Evolutionary conservation across 2,113 vertebrate species (phyloP), one percentile per base, ranked within the genome.

Genomic region (Pedionomus torquatus): DNA sequence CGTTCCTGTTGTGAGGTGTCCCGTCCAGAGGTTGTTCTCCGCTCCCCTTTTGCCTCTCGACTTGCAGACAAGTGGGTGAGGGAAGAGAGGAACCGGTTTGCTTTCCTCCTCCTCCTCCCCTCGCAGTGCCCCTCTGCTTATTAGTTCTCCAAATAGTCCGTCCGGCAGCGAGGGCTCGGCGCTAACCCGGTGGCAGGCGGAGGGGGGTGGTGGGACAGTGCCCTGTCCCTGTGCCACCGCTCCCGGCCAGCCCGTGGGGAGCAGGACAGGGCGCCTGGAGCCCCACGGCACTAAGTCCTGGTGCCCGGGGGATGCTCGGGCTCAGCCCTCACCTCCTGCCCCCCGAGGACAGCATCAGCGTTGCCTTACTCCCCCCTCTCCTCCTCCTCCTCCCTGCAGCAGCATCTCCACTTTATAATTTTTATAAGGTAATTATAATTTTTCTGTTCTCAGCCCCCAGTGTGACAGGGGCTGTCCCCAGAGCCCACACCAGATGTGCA

Each of bases 101-200:
- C 23, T 88, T 89, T 92, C 69, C 65, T 76, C 74, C 41, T 76
- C 74, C 41, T 41, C 41, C 77, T 95, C 93, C 97, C 89, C 87
- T 95, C 37, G 0, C 87, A 78, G 92, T 92, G 91, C 94, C 96
- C 83, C 92, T 89, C 90, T 87, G 96, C 94, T 95, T 91, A 87
- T 91, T 95, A 94, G 74, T 72, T 96, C 94, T 97, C 89, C 90
- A 95, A 91, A 95, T 89, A 95, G 19, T 87, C 81, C 9, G 0
- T 83, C 58, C 84, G 31, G 71, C 84, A 83, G 92, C 83, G 12
- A 93, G 85, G 85, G 33, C 88, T 49, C 75, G 7, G 68, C 63
- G 6, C 75, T 87, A 52, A 85, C 58, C 64, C 39, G 24, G 26
- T 55, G 35, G 46, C n/a, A 24, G 68, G 88, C 46, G 4, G 72